These are phyloP conservation scores for Margarornis squamiger DNA, from an alignment of 2,797 vertebrate species.

Conservation along the genomic window DNA sequence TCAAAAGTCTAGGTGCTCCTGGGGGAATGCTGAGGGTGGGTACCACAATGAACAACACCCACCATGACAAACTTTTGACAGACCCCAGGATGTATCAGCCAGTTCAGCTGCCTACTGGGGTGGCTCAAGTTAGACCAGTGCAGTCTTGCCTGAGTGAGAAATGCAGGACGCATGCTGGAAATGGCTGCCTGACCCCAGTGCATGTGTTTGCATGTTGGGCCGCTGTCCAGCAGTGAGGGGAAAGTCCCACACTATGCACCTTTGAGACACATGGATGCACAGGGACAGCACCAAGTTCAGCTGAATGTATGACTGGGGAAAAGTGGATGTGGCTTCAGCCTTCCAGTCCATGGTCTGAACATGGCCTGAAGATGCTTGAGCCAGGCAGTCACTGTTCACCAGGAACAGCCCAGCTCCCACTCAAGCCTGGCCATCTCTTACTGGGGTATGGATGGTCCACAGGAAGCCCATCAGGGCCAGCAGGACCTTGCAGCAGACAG, in stretches of 20 bases:
- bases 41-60: neutral
- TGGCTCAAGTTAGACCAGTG: neutral
- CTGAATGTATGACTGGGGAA: neutral
- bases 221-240: neutral
- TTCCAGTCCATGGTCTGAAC: neutral
- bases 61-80: neutral
- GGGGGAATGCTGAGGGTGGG: neutral
- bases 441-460: neutral
- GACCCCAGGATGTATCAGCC: neutral
- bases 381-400: neutral
- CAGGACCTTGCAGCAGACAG: neutral
- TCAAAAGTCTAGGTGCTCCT: neutral
- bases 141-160: neutral
- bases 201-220: rapidly evolving
- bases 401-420: neutral
- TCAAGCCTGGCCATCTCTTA: neutral
- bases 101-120: neutral
- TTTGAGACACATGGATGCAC: neutral
- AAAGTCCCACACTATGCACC: neutral
- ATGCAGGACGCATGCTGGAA: neutral
- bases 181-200: neutral
- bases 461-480: neutral
- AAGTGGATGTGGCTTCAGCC: neutral
- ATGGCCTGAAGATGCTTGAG: rapidly evolving
- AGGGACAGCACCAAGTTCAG: neutral